These are phyloP conservation scores for Cataglyphis rosenhaueri DNA, from an alignment of 2,888 invertebrate species.

Conservation along the genomic window DNA sequence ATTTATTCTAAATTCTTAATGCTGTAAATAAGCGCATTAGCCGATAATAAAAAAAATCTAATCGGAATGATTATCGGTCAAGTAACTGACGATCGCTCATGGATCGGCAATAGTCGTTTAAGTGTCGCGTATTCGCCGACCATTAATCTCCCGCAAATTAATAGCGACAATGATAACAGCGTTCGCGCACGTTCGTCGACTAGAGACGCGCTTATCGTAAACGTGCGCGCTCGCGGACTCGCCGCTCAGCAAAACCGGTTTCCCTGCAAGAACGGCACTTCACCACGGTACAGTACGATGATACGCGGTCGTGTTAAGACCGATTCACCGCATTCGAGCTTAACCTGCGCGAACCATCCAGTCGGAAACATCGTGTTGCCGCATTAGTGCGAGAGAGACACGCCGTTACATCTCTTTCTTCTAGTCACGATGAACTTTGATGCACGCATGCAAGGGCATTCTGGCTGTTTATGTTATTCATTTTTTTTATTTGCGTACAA, in stretches of 20 bases:
- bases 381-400: background rate
- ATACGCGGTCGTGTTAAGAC: slow-evolving; percentile 27
- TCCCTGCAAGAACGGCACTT: slow-evolving; percentile 15
- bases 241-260: slow-evolving; percentile 31
- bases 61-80: background rate
- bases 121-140: slow-evolving; percentile 4
- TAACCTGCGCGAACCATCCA: slow-evolving; percentile 18
- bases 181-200: background rate
- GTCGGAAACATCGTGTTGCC: background rate
- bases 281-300: slow-evolving; percentile 14
- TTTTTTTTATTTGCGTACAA: background rate
- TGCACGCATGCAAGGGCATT: background rate
- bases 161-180: slow-evolving; percentile 42
- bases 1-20: background rate
- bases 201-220: slow-evolving; percentile 25
- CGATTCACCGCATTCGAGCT: slow-evolving; percentile 18
- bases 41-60: background rate
- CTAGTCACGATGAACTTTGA: background rate
- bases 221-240: slow-evolving; percentile 15
- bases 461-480: slow-evolving; percentile 3
- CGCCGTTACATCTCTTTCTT: background rate
- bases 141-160: slow-evolving; percentile 42
- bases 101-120: background rate
- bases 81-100: background rate
- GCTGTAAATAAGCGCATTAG: background rate